Base-by-base conservation (phyloP, 2,888 invertebrate genomes). In the Drosophila ochracea region DNA sequence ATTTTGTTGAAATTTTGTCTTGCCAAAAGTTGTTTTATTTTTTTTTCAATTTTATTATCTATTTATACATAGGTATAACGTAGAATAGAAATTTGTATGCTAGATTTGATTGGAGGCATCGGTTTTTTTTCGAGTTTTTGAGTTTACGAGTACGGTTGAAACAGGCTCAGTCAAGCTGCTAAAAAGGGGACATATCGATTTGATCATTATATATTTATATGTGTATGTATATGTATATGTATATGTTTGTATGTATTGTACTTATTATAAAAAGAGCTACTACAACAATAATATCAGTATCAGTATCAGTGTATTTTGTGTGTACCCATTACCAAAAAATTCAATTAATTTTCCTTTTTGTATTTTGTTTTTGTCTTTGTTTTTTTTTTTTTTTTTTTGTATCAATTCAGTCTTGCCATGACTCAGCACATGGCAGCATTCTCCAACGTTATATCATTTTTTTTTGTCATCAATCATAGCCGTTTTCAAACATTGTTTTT, bases 241-340 rank as follows among this genome's bases (percentile, higher is more conserved):
- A 58, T 55, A 28, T 64, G 43, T 65, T 35, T 68, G 47, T 74
- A 47, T 76, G 64, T 71, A 30, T 58, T 70, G 71, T 76, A 60
- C 73, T 74, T 64, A 69, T 55, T 66, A 59, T 74, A 78, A 90
- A 86, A 87, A 76, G 84, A 79, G 54, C 84, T 86, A 89, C 87
- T 84, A 87, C 89, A 90, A 89, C 89, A 85, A 82, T 89, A 82
- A 88, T 91, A 89, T 91, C 83, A 80, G 76, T 84, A 84, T 87
- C 77, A 82, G 81, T 84, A 82, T 35, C 83, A 70, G 47, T 30
- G 33, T 50, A 19, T 70, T 72, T 63, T 72, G 67, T 69, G 80
- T 90, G 88, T 87, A 87, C 80, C 80, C 91, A 84, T 73, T 79
- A 84, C 82, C 85, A 84, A 84, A 76, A 82, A 71, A 61, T 71